Evolutionary conservation across 2,888 invertebrate species (phyloP).

Genomic region (Caenorhabditis wallacei): DNA sequence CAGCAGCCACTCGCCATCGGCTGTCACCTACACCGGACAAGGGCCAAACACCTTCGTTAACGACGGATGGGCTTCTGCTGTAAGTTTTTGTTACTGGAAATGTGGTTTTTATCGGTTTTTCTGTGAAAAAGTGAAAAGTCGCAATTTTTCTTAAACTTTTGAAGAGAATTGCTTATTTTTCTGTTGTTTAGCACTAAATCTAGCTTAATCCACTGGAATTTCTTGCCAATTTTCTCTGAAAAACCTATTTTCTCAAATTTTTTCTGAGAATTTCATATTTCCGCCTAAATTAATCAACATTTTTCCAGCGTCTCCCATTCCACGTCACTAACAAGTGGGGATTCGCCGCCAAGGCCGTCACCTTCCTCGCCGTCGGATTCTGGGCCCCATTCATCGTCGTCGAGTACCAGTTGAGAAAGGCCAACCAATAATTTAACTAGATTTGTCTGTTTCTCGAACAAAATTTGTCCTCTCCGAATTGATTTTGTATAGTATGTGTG

Average conservation of each 20-base stretch:
- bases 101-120: constrained; percentile 21
- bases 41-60: constrained; percentile 77
- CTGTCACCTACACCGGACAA: constrained; percentile 74
- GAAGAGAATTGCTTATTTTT: no score
- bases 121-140: not conserved
- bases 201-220: no score
- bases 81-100: constrained; percentile 59
- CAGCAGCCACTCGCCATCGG: constrained; percentile 68
- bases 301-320: constrained; percentile 78
- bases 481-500: constrained; percentile 49
- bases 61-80: constrained; percentile 81
- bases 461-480: constrained; percentile 27
- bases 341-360: constrained; percentile 76
- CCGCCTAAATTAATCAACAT: no score
- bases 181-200: no score
- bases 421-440: constrained; percentile 70
- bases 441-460: not conserved
- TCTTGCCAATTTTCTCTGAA: no score
- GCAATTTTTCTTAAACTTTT: no score
- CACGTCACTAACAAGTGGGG: constrained; percentile 76
- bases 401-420: constrained; percentile 81
- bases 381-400: constrained; percentile 79
- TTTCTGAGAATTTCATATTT: no score
- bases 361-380: constrained; percentile 78
- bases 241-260: no score